Conservation (phyloP, 1,140 invertebrate species). For the Halesus radiatus region DNA sequence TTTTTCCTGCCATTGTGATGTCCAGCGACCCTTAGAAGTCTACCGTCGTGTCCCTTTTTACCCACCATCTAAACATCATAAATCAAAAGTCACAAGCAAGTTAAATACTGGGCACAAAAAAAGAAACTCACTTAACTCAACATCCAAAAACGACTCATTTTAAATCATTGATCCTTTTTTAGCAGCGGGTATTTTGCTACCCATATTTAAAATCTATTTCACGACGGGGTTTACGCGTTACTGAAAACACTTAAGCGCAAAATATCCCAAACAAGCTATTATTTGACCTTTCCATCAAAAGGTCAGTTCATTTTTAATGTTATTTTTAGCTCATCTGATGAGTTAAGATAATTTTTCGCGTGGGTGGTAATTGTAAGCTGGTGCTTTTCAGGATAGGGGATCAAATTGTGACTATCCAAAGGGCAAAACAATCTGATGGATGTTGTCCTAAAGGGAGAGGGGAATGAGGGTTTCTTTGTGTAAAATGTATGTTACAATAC, state of each 20-base stretch:
- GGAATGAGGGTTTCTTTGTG: constrained; percentile 4
- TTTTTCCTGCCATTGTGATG: constrained; percentile 28
- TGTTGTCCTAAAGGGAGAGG: neutral
- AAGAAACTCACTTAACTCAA: neutral
- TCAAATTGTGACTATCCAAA: constrained; percentile 17
- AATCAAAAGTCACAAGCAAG: neutral
- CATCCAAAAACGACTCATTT: neutral
- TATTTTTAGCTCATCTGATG: too few species aligned
- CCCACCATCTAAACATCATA: constrained; percentile 4
- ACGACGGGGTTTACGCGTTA: too few species aligned
- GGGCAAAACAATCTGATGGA: constrained; percentile 19
- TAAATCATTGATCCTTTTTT: neutral
- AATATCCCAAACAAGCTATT: too few species aligned
- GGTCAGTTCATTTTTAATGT: too few species aligned
- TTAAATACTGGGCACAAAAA: neutral
- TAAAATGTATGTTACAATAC: neutral
- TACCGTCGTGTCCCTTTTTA: constrained; percentile 12
- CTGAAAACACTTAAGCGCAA: too few species aligned
- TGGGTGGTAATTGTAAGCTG: neutral
- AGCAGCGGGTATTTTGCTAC: neutral
- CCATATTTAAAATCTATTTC: neutral
- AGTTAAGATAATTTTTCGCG: neutral
- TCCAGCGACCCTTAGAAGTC: neutral
- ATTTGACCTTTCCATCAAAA: too few species aligned
- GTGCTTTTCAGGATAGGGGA: neutral